These are phyloP conservation scores for Lasiurus borealis DNA, from an alignment of 2,113 vertebrate genomes.

Conservation along the genomic window DNA sequence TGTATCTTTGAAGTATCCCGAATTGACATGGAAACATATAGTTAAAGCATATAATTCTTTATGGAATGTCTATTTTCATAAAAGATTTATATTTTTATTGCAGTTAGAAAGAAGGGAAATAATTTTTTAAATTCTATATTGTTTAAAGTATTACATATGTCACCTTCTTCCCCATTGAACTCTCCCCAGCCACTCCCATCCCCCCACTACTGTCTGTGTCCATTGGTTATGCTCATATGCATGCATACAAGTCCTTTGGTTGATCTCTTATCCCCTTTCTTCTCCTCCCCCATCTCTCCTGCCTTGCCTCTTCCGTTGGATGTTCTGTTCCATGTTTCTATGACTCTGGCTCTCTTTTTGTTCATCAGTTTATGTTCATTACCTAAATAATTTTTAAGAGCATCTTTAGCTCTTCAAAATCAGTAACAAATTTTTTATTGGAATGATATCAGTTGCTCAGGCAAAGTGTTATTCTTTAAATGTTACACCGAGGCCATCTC, in stretches of 20 bases:
- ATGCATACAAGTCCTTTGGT: too few species aligned
- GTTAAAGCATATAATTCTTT: not conserved
- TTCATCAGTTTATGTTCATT: too few species aligned
- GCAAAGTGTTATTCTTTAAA: not conserved
- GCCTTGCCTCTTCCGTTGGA: too few species aligned
- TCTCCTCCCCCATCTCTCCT: not conserved
- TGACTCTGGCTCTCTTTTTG: too few species aligned
- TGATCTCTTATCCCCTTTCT: too few species aligned
- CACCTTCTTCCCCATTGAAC: too few species aligned
- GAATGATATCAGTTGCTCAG: not conserved
- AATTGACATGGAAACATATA: not conserved
- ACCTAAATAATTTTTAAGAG: slow-evolving; percentile 9
- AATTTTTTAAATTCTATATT: not conserved
- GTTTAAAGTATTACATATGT: too few species aligned
- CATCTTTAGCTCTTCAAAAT: not conserved
- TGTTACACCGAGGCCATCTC: not conserved
- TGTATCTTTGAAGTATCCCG: not conserved
- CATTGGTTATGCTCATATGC: too few species aligned
- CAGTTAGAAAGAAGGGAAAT: not conserved
- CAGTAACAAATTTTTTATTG: not conserved
- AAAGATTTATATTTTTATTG: not conserved
- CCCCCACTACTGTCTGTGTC: too few species aligned
- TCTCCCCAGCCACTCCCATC: too few species aligned
- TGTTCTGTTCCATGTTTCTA: too few species aligned
- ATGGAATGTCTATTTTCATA: not conserved